Evolutionary conservation across 2,797 vertebrate genomes (phyloP).

Genomic region (Enteromius anoplus): DNA sequence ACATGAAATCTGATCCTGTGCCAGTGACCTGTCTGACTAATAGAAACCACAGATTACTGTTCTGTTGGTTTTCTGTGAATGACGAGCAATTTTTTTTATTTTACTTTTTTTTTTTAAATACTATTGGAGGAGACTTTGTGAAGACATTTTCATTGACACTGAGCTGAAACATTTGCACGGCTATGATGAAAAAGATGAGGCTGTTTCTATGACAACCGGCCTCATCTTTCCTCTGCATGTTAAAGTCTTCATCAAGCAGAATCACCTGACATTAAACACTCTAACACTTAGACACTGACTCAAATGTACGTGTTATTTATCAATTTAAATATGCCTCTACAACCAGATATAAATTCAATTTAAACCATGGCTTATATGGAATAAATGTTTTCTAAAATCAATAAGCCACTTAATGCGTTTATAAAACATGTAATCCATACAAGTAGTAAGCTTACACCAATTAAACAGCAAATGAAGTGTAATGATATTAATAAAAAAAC

Average conservation of each 20-base stretch:
- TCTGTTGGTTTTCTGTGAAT: neutral
- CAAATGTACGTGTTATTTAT: neutral
- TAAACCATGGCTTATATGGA: too few relatives aligned
- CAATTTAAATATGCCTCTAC: neutral
- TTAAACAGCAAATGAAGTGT: too few relatives aligned
- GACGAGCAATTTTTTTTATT: neutral
- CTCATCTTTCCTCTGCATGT: slow-evolving; percentile 8
- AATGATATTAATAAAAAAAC: too few relatives aligned
- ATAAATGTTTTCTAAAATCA: too few relatives aligned
- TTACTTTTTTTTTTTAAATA: neutral
- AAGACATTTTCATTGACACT: neutral
- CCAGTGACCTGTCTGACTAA: neutral
- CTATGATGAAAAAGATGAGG: slow-evolving; percentile 2
- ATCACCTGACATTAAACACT: slow-evolving; percentile 21
- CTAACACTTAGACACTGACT: neutral
- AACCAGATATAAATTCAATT: too few relatives aligned
- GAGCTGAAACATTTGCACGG: neutral
- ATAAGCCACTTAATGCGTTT: too few relatives aligned
- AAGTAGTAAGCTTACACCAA: too few relatives aligned
- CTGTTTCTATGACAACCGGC: slow-evolving; percentile 32
- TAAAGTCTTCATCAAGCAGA: slow-evolving; percentile 15
- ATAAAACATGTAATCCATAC: too few relatives aligned
- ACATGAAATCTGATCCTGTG: neutral
- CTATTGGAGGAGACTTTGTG: neutral
- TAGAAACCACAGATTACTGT: neutral